Evolutionary conservation across 2,888 invertebrate species (phyloP).

Genomic region (Ophioninae sp.): DNA sequence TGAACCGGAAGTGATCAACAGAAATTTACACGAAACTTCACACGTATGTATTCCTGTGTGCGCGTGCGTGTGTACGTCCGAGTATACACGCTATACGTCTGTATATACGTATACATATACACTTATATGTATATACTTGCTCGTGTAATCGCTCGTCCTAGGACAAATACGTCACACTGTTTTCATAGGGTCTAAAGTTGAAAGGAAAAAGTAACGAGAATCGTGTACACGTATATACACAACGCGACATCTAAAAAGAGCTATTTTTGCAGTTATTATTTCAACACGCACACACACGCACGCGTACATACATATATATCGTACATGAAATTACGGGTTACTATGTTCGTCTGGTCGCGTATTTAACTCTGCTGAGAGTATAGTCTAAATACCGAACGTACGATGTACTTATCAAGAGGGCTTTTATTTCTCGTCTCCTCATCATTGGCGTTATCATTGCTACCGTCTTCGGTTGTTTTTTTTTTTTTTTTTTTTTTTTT

Average conservation of each 20-base stretch:
- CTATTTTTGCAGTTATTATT: slow-evolving; percentile 60
- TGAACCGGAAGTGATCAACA: slow-evolving; percentile 39
- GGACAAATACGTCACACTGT: slow-evolving; percentile 43
- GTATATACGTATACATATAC: slow-evolving; percentile 21
- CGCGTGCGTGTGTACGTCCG: slow-evolving; percentile 22
- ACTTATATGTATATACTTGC: slow-evolving; percentile 18
- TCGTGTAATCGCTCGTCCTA: slow-evolving; percentile 40
- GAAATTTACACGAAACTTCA: slow-evolving; percentile 55
- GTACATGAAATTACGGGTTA: slow-evolving; percentile 42
- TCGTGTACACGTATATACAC: neutral
- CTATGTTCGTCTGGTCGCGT: slow-evolving; percentile 39
- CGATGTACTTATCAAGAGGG: slow-evolving; percentile 41
- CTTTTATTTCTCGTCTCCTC: neutral
- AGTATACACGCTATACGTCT: slow-evolving; percentile 17
- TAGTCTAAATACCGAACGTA: slow-evolving; percentile 43
- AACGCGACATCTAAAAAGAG: slow-evolving; percentile 30
- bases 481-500: slow-evolving; percentile 17
- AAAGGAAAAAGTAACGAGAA: slow-evolving; percentile 8
- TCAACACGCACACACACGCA: neutral
- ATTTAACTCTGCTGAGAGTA: slow-evolving; percentile 43
- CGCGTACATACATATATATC: neutral
- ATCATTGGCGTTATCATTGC: neutral
- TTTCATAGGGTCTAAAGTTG: slow-evolving; percentile 51
- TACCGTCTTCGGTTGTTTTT: neutral
- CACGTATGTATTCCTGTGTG: slow-evolving; percentile 23